Conservation (phyloP, 2,888 invertebrate species). For the Noctua janthe region DNA sequence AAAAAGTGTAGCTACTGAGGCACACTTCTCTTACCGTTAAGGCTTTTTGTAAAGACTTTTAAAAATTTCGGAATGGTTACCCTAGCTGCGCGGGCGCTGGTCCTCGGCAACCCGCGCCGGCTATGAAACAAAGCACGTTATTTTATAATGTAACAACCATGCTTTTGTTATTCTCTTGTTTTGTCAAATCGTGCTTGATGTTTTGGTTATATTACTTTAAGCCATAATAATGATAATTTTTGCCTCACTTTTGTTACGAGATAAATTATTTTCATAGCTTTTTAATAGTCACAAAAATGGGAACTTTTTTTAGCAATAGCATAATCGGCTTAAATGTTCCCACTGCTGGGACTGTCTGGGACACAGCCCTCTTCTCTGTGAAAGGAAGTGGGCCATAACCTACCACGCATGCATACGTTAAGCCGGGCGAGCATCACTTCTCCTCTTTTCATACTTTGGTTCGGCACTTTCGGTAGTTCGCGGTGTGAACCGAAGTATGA, state of each 20-base stretch:
- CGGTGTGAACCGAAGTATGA: too few species aligned
- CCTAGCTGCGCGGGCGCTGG: constrained; percentile 11
- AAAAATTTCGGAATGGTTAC: not conserved
- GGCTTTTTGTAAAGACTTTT: not conserved
- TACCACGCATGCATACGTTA: too few species aligned
- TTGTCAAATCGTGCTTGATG: constrained; percentile 23
- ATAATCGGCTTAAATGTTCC: not conserved
- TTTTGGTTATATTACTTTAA: constrained; percentile 27
- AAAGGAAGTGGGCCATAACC: too few species aligned
- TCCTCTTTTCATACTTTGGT: too few species aligned
- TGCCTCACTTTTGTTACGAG: not conserved
- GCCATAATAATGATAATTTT: not conserved
- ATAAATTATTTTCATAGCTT: not conserved
- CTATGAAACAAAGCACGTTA: constrained; percentile 44
- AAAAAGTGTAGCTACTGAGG: not conserved
- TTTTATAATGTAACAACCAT: constrained; percentile 38
- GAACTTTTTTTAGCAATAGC: not conserved
- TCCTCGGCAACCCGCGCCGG: not conserved
- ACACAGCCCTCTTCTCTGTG: not conserved
- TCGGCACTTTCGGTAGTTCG: too few species aligned
- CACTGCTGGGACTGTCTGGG: not conserved
- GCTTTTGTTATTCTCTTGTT: constrained; percentile 31
- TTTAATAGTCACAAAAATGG: not conserved
- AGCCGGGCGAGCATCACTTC: too few species aligned
- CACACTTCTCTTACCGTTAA: not conserved